Evolutionary conservation across 2,797 vertebrate species (phyloP), one percentile per base, ranked within the genome.

Genomic region (Oreortyx pictus): DNA sequence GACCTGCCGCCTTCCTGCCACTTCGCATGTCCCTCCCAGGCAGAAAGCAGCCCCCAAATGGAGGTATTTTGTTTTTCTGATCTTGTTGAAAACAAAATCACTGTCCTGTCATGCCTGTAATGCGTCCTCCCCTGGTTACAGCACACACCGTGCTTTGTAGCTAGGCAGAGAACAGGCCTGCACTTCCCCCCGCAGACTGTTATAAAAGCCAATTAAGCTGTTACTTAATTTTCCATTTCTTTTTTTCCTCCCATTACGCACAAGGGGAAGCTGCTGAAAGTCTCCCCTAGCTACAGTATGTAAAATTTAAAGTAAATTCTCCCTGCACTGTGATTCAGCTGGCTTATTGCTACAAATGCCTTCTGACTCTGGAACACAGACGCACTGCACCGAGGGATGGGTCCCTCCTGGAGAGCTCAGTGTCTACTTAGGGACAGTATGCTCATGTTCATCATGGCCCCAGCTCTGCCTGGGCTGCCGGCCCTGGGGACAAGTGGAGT

Each of bases 121-220:
- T 95, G 59, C 81, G 70, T 82, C 93, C 74, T 95, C 89, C 92
- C 95, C 81, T 95, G 78, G 92, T 95, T 94, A 95, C 95, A 92
- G 94, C 94, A 95, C 94, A 94, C 88, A 83, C 73, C 79, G 70
- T 57, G 77, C 82, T 12, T 7, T 1, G 93, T 96, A 95, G 90
- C 92, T 93, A 96, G 82, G 93, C 92, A 95, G 86, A 90, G 31
- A 90, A 79, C 29, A 4, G 3, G 87, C 66, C 80, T 67, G 80
- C 80, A 25, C 88, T 70, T 92, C 77, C 95, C 92, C 92, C 93
- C n/a, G 24, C 5, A 94, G 93, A 86, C 87, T 93, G 56, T 86
- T 93, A 86, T 84, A 87, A 96, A 95, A 93, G 74, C 85, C 82
- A 95, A 93, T 95, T 94, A 96, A 76, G 67, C 77, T 94, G 67